Evolutionary conservation across 2,113 vertebrate genomes (phyloP).

Genomic region (Climacteris rufus): DNA sequence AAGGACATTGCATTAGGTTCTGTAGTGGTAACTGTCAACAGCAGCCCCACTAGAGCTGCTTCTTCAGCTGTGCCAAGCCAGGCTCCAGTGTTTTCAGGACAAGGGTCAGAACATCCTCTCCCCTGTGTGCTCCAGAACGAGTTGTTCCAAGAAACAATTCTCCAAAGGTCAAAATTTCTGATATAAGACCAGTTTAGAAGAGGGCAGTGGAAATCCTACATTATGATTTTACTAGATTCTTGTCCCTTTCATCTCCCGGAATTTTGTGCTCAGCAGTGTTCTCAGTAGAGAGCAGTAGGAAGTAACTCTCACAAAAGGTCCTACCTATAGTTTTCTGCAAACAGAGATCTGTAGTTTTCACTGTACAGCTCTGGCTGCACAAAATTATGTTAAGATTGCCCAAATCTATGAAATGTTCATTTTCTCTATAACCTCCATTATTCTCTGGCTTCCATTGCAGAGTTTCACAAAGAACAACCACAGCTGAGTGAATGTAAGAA

Average conservation of each 20-base stretch:
- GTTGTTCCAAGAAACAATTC: slow-evolving; percentile 32
- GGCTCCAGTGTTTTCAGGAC: not conserved
- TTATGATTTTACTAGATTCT: not conserved
- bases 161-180: slow-evolving; percentile 25
- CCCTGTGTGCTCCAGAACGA: slow-evolving; percentile 1
- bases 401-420: not conserved
- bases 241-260: not conserved
- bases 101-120: slow-evolving; percentile 53
- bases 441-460: not conserved
- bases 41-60: not conserved
- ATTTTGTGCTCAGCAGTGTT: not conserved
- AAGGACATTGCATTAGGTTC: not conserved
- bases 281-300: not conserved
- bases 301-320: not conserved
- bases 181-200: not conserved
- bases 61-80: not conserved
- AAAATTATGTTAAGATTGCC: not conserved
- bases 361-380: not conserved
- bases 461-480: not conserved
- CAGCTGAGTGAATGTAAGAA: not conserved
- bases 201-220: not conserved
- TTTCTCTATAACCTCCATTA: not conserved
- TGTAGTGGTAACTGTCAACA: not conserved
- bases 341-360: not conserved
- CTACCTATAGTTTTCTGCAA: not conserved